These are phyloP conservation scores for Drosophila sordidula DNA, from an alignment of 2,888 invertebrate species.

Conservation along the genomic window DNA sequence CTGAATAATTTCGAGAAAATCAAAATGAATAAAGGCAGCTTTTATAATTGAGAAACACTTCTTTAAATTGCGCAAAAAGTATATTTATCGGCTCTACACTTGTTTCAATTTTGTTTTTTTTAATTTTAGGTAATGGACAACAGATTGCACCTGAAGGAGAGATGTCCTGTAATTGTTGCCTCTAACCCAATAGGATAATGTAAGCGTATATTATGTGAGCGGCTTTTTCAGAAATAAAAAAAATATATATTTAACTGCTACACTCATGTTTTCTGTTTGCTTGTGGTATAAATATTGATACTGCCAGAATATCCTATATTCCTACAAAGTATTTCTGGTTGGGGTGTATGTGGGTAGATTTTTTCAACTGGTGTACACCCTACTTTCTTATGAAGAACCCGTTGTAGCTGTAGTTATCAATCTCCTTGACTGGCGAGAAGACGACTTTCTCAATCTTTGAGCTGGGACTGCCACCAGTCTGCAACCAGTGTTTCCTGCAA, in stretches of 20 bases:
- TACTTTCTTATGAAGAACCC: constrained; percentile 86
- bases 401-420: constrained; percentile 86
- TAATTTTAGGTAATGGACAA: not conserved
- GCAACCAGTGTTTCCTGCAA: constrained; percentile 85
- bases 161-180: no score
- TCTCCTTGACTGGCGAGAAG: constrained; percentile 88
- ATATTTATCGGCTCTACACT: no score
- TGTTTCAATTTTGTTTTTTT: not conserved
- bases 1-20: not conserved
- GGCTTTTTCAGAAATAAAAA: constrained; percentile 8
- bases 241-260: not conserved
- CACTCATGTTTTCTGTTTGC: not conserved
- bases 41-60: not conserved
- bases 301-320: not conserved
- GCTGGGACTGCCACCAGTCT: constrained; percentile 90
- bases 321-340: not conserved
- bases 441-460: constrained; percentile 90
- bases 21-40: not conserved
- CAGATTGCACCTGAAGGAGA: not conserved
- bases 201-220: not conserved
- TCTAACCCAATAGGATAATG: not conserved
- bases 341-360: no score
- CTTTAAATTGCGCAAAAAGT: not conserved
- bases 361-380: not conserved
- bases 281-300: not conserved